Evolutionary conservation across 1,140 invertebrate genomes (phyloP).

Genomic region (Drosophila bifasciata): DNA sequence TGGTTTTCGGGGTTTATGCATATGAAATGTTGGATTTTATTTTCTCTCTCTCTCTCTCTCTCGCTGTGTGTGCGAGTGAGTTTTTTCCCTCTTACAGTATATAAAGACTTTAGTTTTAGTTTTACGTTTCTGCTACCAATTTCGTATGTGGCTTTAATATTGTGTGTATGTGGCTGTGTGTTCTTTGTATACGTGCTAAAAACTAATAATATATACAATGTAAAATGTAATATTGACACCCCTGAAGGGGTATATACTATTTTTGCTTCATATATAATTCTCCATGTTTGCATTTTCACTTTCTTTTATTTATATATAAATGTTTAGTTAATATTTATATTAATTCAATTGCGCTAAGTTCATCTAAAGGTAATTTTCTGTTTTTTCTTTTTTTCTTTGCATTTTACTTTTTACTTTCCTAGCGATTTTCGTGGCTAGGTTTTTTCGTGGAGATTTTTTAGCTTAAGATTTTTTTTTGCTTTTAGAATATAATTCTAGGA

Average conservation of each 20-base stretch:
- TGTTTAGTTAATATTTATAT: slow-evolving; percentile 53
- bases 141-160: slow-evolving; percentile 54
- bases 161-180: slow-evolving; percentile 32
- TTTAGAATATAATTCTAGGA: slow-evolving; percentile 79
- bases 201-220: slow-evolving; percentile 83
- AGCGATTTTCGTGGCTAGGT: slow-evolving; percentile 29
- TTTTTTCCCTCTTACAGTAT: slow-evolving; percentile 50
- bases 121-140: slow-evolving; percentile 65
- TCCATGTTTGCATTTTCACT: slow-evolving; percentile 35
- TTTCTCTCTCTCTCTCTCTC: slow-evolving; percentile 8
- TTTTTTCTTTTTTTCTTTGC: slow-evolving; percentile 42
- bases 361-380: slow-evolving; percentile 80
- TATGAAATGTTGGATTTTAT: slow-evolving; percentile 42
- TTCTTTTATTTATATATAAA: slow-evolving; percentile 9
- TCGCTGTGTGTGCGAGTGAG: slow-evolving; percentile 22
- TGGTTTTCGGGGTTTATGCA: slow-evolving; percentile 37
- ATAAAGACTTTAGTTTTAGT: slow-evolving; percentile 60
- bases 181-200: slow-evolving; percentile 72
- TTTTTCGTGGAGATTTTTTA: slow-evolving; percentile 49
- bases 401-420: slow-evolving; percentile 24
- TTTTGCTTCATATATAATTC: slow-evolving; percentile 1
- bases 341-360: slow-evolving; percentile 84
- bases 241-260: no score
- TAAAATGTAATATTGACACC: slow-evolving; percentile 60
- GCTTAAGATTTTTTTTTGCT: slow-evolving; percentile 51